Evolutionary conservation across 1,140 invertebrate genomes (phyloP).

Genomic region (Nomia melanderi): DNA sequence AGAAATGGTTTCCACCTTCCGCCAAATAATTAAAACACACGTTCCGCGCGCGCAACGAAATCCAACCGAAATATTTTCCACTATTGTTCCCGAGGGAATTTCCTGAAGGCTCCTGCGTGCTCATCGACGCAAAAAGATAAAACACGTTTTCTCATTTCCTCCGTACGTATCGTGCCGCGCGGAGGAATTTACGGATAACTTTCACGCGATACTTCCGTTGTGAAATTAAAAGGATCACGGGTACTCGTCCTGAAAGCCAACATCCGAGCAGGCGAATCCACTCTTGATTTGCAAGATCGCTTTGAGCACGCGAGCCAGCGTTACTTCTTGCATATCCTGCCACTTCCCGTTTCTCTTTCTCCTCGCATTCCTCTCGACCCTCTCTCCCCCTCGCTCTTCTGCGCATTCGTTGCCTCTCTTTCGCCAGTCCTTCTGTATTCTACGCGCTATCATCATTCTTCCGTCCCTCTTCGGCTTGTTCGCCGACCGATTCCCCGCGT

Average conservation of each 20-base stretch:
- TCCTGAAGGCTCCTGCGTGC: background rate
- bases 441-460: slow-evolving; percentile 20
- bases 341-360: background rate
- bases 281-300: slow-evolving; percentile 42
- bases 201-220: slow-evolving; percentile 22
- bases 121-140: background rate
- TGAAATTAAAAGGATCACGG: slow-evolving; percentile 22
- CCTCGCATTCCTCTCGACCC: slow-evolving; percentile 11
- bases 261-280: slow-evolving; percentile 17
- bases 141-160: background rate
- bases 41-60: no score
- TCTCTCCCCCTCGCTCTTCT: background rate
- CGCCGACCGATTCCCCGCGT: background rate
- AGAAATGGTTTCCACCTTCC: no score
- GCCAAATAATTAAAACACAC: no score
- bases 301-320: slow-evolving; percentile 30
- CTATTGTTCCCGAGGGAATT: background rate
- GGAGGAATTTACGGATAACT: background rate
- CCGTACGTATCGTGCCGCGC: background rate
- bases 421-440: slow-evolving; percentile 27
- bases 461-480: background rate
- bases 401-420: background rate
- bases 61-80: background rate
- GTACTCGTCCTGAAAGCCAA: slow-evolving; percentile 12
- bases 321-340: slow-evolving; percentile 12